Conservation (phyloP, 2,888 invertebrate species). For the Tryphoninae sp. region DNA sequence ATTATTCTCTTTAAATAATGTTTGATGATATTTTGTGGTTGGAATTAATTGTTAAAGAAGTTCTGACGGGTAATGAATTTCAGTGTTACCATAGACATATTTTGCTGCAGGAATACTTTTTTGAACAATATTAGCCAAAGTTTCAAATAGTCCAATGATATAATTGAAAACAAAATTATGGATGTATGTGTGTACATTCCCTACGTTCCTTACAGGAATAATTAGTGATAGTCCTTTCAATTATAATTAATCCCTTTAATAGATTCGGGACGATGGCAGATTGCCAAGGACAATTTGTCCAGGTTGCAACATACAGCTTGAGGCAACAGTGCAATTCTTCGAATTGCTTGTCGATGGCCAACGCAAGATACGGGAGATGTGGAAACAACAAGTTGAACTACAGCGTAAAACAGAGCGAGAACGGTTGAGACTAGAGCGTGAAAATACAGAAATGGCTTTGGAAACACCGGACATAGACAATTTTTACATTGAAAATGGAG, state of each 20-base stretch:
- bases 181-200: no score
- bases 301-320: constrained; percentile 89
- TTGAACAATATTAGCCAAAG: no score
- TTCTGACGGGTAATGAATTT: no score
- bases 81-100: no score
- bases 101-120: no score
- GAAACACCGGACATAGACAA: constrained; percentile 67
- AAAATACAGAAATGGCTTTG: constrained; percentile 66
- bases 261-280: constrained; percentile 88
- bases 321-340: constrained; percentile 89
- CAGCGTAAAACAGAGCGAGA: constrained; percentile 79
- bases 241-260: constrained; percentile 37
- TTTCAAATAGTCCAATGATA: no score
- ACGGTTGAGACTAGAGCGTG: constrained; percentile 69
- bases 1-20: no score
- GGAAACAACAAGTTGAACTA: constrained; percentile 81
- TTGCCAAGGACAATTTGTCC: constrained; percentile 89
- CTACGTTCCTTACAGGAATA: no score
- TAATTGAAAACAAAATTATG: no score
- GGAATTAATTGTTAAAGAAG: no score
- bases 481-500: constrained; percentile 62
- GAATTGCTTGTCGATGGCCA: constrained; percentile 88
- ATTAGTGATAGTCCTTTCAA: not conserved
- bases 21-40: no score
- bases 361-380: constrained; percentile 83